Evolutionary conservation across 2,113 vertebrate species (phyloP).

Genomic region (Redunca redunca): DNA sequence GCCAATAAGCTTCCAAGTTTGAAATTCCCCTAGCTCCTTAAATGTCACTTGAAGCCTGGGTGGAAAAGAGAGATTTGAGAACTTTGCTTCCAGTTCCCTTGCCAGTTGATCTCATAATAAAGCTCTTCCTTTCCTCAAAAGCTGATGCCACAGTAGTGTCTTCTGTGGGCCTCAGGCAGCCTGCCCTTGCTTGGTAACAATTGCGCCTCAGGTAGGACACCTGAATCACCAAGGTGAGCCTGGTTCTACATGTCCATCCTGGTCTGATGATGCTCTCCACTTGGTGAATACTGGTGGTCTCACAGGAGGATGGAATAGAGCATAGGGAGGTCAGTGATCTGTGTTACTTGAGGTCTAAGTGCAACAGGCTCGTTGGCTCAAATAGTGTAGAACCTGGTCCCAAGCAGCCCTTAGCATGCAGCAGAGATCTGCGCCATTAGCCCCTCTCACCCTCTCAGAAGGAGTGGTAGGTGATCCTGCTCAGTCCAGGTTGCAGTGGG

Average conservation of each 20-base stretch:
- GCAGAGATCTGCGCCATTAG: background rate
- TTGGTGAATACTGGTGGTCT: background rate
- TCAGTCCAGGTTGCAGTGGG: background rate
- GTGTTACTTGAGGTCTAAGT: background rate
- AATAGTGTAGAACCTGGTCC: background rate
- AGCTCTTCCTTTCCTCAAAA: background rate
- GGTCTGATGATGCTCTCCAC: background rate
- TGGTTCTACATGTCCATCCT: background rate
- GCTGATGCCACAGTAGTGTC: background rate
- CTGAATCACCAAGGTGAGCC: background rate
- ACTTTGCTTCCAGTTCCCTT: background rate
- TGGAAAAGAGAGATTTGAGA: background rate
- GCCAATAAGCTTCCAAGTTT: background rate
- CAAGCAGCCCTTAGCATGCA: background rate
- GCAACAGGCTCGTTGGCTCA: background rate
- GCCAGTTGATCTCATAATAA: background rate
- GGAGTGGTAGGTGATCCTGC: background rate
- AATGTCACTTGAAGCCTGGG: background rate
- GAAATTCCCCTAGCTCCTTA: background rate
- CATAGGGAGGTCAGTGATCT: background rate
- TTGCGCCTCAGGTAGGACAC: rapidly evolving
- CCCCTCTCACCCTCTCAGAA: background rate
- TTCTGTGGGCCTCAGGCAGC: background rate
- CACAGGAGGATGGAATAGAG: background rate
- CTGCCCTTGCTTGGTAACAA: background rate